Evolutionary conservation across 2,888 invertebrate genomes (phyloP), one percentile per base, ranked within the genome.

Genomic region (Flabesymbios commensalis): DNA sequence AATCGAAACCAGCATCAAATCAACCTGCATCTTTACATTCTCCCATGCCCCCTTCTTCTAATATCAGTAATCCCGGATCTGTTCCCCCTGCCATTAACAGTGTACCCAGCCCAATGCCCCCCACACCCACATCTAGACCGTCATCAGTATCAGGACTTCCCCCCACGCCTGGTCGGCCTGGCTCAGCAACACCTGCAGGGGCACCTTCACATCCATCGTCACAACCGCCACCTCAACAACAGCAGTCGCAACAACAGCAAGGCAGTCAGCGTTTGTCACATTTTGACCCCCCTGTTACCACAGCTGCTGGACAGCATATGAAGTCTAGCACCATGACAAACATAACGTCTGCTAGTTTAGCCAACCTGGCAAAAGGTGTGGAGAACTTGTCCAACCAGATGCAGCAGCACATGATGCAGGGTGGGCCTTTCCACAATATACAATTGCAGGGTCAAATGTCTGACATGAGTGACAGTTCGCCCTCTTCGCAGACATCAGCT

Each of bases 381-480:
- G 81, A 81, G 69, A 76, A 80, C 64, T 71, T 80, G 65, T 79
- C 80, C 31, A 77, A 78, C 67, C 79, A 80, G 67, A 80, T 82
- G 78, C 78, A 80, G 69, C 78, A 79, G 65, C 80, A 79, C 55
- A 79, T 81, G 79, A 76, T 81, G 76, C 79, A 81, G 65, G 82
- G 82, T 36, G 82, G 82, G 33, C 80, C 80, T 29, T 82, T 81
- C 72, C 78, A 79, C 71, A 80, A 77, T 69, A 79, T 82, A 62
- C 82, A 82, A 67, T 74, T 79, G 65, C 80, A 80, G 66, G 77
- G 78, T 47, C 78, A 80, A 53, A 69, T 65, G 65, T 36, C 68
- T 14, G 67, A 64, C 14, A 41, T 61, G 22, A 53, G 70, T 53
- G 55, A 57, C 52, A 31, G 60, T 57, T 56, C 63, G 52, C 29